These are phyloP conservation scores for Strigamia transsilvanica DNA, from an alignment of 2,888 invertebrate species.

Conservation along the genomic window DNA sequence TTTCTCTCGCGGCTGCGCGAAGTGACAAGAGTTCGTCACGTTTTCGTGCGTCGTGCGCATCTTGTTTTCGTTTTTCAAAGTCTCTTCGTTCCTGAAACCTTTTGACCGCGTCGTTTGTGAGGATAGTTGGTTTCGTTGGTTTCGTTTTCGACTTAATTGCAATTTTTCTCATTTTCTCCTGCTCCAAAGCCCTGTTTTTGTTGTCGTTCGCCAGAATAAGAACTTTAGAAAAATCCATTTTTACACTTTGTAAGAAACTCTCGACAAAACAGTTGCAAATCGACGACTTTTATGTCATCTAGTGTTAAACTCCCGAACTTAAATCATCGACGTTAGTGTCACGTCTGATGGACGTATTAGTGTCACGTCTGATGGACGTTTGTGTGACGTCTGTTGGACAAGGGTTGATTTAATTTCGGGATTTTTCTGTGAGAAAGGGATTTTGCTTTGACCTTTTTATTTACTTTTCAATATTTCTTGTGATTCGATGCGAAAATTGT, in stretches of 20 bases:
- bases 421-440: neutral
- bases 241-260: neutral
- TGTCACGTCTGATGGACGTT: too few relatives aligned
- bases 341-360: too few relatives aligned
- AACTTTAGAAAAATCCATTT: conserved; percentile 31
- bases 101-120: conserved; percentile 77
- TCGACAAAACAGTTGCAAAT: neutral
- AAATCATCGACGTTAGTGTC: too few relatives aligned
- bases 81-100: conserved; percentile 84
- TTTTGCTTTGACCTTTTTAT: neutral
- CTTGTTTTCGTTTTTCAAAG: conserved; percentile 72
- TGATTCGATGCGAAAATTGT: neutral
- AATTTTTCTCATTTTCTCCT: conserved; percentile 74
- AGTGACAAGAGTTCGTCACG: conserved; percentile 66
- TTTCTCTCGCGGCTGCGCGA: conserved; percentile 59
- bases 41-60: neutral
- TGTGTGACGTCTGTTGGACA: too few relatives aligned
- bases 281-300: too few relatives aligned
- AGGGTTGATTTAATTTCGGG: neutral
- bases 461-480: neutral
- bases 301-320: too few relatives aligned
- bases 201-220: conserved; percentile 20
- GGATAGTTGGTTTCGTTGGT: conserved; percentile 72
- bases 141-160: conserved; percentile 82
- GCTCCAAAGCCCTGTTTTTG: conserved; percentile 7